phyloP scores from a whole-genome alignment of 2,888 invertebrate species.

The Lepidocyrtinus sp. region DNA sequence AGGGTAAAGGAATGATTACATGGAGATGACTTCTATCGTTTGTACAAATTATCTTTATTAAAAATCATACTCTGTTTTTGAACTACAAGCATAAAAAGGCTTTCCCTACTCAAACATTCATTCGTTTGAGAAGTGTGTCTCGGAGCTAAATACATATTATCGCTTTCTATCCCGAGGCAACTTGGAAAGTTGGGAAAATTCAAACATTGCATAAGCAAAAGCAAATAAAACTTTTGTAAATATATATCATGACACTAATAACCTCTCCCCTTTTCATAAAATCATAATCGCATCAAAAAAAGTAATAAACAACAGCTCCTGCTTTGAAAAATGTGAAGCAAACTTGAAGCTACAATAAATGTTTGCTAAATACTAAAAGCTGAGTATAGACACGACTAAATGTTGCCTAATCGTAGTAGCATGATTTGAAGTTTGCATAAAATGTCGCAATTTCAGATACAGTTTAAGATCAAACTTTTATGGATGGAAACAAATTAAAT shows the following conservation, averaged over 20 bases:
- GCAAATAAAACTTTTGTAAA: not conserved
- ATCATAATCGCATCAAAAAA: constrained; percentile 2
- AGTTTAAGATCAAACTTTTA: not conserved
- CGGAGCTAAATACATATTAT: too few species aligned
- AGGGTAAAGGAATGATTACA: not conserved
- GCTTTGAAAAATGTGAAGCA: not conserved
- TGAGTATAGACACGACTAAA: not conserved
- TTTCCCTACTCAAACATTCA: not conserved
- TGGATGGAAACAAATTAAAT: constrained; percentile 3
- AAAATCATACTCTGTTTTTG: not conserved
- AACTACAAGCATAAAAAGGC: not conserved
- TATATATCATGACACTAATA: constrained; percentile 8
- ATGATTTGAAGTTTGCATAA: constrained; percentile 7
- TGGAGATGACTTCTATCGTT: constrained; percentile 3
- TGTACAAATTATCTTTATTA: constrained; percentile 12
- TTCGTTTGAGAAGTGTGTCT: too few species aligned
- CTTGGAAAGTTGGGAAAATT: not conserved
- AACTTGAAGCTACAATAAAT: not conserved
- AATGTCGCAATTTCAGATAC: not conserved
- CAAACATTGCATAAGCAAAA: constrained; percentile 6
- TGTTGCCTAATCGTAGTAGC: not conserved
- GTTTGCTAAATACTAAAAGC: not conserved
- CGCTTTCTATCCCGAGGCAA: not conserved
- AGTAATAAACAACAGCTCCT: not conserved
- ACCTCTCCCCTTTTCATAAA: constrained; percentile 1